Base-by-base conservation (phyloP, 2,888 invertebrate genomes). In the Odontocerum albicorne region DNA sequence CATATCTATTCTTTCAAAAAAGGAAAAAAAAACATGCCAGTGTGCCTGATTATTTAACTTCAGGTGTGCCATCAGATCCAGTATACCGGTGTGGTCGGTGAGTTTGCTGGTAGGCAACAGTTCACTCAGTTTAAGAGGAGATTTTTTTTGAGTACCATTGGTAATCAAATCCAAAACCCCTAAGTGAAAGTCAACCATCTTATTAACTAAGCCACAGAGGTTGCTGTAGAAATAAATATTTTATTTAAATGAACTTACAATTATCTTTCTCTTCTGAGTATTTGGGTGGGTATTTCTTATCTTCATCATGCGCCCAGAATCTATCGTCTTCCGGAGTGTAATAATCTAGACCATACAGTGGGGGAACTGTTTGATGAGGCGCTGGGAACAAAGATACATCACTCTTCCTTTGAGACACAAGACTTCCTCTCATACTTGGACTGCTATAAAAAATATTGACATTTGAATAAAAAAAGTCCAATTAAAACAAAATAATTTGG, bases 281-380 rank as follows among this genome's bases (percentile, higher is more conserved):
- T 15, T 33, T 32, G 3, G 51, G 55, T 2, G 50, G 50, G 1
- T 36, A 8, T 1, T 32, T 39, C 2, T 55, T 46, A 16, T 38
- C 36, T 17, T 39, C 19, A 1, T 43, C 40, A 40, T 13, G 15
- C 6, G 42, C 10, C 50, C 50, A 49, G 12, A 21, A 16, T n/a
- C 19, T 19, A n/a, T 53, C 53, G 10, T 43, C 43, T 32, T 51
- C 55, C 13, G 20, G 40, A 7, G 45, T n/a, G 8, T 47, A 49
- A 17, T 31, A 16, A 46, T 64, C 68, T 50, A 72, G 72, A 0
- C 68, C 59, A 66, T 69, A 77, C 33, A 79, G 71, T 1, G 78
- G 74, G 0, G 78, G 78, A 47, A 79, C 70, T 3, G 71, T 70
- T 68, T 79, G 78, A 64, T 78, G 76, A 0, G 77, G 77, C 0